These are phyloP conservation scores for Cheilosia variabilis DNA, from an alignment of 2,888 invertebrate species.

Conservation along the genomic window DNA sequence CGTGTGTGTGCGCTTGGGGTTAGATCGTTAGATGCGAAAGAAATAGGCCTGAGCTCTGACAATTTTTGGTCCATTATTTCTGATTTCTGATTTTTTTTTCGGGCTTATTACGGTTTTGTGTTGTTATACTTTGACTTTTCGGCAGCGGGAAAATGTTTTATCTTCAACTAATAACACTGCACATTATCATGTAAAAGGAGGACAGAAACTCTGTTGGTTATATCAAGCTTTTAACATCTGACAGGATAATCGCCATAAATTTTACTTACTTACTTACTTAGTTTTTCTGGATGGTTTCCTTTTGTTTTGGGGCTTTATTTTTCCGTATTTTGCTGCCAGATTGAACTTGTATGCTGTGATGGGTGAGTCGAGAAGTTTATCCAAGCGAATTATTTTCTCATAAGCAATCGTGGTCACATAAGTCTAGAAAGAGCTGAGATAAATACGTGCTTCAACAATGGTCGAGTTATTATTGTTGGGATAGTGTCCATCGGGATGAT, in stretches of 20 bases:
- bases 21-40: conserved; percentile 4
- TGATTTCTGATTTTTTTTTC: conserved; percentile 37
- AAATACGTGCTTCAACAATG: no score
- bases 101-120: conserved; percentile 49
- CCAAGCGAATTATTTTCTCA: conserved; percentile 9
- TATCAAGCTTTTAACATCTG: conserved; percentile 78
- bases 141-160: conserved; percentile 51
- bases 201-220: conserved; percentile 64
- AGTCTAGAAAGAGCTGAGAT: no score
- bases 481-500: no score
- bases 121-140: conserved; percentile 39
- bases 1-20: background rate
- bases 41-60: conserved; percentile 60
- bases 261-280: conserved; percentile 78
- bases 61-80: conserved; percentile 74
- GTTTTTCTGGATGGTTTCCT: conserved; percentile 30
- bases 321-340: conserved; percentile 29
- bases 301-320: background rate
- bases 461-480: no score
- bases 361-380: background rate
- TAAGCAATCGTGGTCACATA: background rate
- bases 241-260: conserved; percentile 78
- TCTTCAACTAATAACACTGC: conserved; percentile 73
- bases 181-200: conserved; percentile 33
- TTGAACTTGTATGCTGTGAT: conserved; percentile 27